Base-by-base conservation (phyloP, 1,140 invertebrate genomes). In the Lepidotrigona ventralis region DNA sequence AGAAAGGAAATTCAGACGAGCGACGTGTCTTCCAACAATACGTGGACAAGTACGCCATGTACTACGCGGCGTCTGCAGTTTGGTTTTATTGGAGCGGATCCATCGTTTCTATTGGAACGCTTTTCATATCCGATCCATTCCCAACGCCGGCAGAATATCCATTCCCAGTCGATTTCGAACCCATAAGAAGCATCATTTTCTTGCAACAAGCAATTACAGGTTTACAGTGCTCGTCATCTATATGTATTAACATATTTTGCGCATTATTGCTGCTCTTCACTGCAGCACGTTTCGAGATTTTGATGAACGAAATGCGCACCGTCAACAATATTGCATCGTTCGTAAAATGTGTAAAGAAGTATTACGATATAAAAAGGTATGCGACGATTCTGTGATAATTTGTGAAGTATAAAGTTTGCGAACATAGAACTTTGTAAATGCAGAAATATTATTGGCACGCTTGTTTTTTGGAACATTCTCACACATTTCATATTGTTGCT, bases 71-170 rank as follows among this genome's bases (percentile, higher is more conserved):
- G 4, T 26, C 77, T 0, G 80, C 74, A 0, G 6, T 83, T 1
- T 85, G 88, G 73, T 74, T 83, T n/a, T 91, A 88, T 29, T 4
- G 81, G 3, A 83, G 82, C 8, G 78, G 83, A 14, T 6, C 84
- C 0, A 23, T 54, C 1, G 68, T 90, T 6, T 23, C 84, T 3
- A 17, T 68, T 2, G 89, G 89, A 12, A 70, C 68, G 21, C 4
- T 70, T 5, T 23, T 75, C 6, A 19, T 63, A 60, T 21, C 53
- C 15, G 29, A 63, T 11, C n/a, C n/a, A 17, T 88, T 81, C 60
- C 90, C 89, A 19, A 90, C 88, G 0, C 75, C 88, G n/a, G 85
- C 85, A 5, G 78, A 85, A 29, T 91, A 91, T 79, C 90, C 91
- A 26, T 91, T 91, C 64, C 14, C 53, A 1, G 56, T 88, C 8